Evolutionary conservation across 2,113 vertebrate species (phyloP).

Genomic region (Neofelis nebulosa): DNA sequence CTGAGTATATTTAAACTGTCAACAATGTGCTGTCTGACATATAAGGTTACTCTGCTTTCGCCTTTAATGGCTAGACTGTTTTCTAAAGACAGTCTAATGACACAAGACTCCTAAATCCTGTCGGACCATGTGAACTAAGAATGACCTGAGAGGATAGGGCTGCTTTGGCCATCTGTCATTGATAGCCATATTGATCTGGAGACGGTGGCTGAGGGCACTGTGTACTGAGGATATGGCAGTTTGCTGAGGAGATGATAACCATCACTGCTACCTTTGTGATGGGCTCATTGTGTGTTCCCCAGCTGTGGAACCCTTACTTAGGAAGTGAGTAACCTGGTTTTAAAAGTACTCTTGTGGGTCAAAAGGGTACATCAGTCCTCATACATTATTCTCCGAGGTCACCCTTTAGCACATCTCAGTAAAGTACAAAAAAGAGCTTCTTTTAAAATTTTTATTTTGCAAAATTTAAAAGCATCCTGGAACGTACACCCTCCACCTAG

Average conservation of each 20-base stretch:
- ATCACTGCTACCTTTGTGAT: slow-evolving; percentile 79
- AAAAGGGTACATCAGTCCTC: slow-evolving; percentile 54
- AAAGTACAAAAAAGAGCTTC: neutral
- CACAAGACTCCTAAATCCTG: slow-evolving; percentile 74
- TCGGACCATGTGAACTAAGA: slow-evolving; percentile 80
- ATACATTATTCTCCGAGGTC: neutral
- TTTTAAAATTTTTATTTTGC: slow-evolving; percentile 49
- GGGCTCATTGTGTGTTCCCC: slow-evolving; percentile 72
- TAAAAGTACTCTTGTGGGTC: slow-evolving; percentile 73
- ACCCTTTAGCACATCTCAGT: neutral
- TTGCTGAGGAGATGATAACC: slow-evolving; percentile 80
- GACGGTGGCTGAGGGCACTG: slow-evolving; percentile 83
- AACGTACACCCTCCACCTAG: neutral
- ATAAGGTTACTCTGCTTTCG: slow-evolving; percentile 69
- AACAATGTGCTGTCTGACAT: slow-evolving; percentile 70
- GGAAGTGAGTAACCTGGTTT: slow-evolving; percentile 68
- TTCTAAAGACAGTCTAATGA: slow-evolving; percentile 77
- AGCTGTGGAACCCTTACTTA: slow-evolving; percentile 55
- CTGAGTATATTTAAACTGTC: slow-evolving; percentile 76
- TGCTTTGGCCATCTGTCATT: slow-evolving; percentile 78
- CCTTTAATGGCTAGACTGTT: slow-evolving; percentile 77
- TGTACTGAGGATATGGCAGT: slow-evolving; percentile 79
- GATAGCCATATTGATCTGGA: slow-evolving; percentile 84
- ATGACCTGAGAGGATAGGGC: slow-evolving; percentile 82
- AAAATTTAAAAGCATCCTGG: neutral